Evolutionary conservation across 1,140 invertebrate species (phyloP).

Genomic region (Formica exsecta): DNA sequence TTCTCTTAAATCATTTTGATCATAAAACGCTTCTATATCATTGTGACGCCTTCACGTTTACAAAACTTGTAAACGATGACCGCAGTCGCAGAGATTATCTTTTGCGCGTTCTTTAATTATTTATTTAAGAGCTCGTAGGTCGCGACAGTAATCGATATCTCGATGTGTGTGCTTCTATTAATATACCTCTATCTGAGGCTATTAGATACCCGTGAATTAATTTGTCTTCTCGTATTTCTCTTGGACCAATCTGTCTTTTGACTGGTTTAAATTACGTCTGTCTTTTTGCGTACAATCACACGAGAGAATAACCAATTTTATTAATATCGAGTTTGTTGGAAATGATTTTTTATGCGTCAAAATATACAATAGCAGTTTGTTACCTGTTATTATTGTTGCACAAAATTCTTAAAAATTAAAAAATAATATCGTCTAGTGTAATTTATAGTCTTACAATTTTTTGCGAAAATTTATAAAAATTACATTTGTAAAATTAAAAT

Average conservation of each 20-base stretch:
- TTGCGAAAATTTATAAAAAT: background rate
- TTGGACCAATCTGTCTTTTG: background rate
- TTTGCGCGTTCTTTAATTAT: conserved; percentile 28
- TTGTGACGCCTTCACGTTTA: conserved; percentile 3
- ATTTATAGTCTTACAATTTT: background rate
- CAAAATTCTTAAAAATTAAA: background rate
- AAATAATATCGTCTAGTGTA: background rate
- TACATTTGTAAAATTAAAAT: background rate
- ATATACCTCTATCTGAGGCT: background rate
- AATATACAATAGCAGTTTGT: background rate
- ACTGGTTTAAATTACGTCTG: conserved; percentile 13
- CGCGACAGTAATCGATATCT: conserved; percentile 21
- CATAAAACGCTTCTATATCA: conserved; percentile 25
- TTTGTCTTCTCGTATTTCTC: conserved; percentile 39
- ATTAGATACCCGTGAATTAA: conserved; percentile 24
- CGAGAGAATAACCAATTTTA: conserved; percentile 10
- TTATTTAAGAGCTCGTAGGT: conserved; percentile 35
- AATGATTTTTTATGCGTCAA: background rate
- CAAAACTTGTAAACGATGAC: conserved; percentile 21
- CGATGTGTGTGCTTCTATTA: conserved; percentile 18
- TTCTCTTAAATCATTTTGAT: conserved; percentile 4
- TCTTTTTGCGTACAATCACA: background rate
- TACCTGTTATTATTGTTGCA: background rate
- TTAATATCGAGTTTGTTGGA: background rate
- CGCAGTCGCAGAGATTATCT: background rate